These are phyloP conservation scores for Oceanites oceanicus DNA, from an alignment of 2,113 vertebrate genomes.

Conservation along the genomic window DNA sequence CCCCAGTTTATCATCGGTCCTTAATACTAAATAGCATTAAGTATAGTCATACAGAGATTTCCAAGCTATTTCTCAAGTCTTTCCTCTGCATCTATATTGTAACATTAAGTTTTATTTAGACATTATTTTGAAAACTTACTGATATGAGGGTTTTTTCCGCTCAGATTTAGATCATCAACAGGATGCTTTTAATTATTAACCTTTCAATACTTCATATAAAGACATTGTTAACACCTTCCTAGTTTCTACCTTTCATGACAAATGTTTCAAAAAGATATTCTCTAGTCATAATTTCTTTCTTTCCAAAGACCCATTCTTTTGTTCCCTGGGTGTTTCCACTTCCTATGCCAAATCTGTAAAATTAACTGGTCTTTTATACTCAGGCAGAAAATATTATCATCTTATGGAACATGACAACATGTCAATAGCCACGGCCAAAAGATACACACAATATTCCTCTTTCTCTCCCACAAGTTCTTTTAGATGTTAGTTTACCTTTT, in stretches of 20 bases:
- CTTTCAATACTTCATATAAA: not conserved
- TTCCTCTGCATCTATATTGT: not conserved
- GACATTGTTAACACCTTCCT: not conserved
- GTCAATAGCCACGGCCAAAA: not conserved
- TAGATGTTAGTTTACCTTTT: not conserved
- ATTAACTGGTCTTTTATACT: not conserved
- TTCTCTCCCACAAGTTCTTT: not conserved
- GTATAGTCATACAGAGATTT: not conserved
- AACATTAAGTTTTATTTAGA: not conserved
- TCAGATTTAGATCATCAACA: not conserved
- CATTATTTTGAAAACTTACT: not conserved
- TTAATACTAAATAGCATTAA: not conserved
- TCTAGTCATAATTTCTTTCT: not conserved
- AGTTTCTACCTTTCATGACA: not conserved
- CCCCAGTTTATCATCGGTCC: not conserved
- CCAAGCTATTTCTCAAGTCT: not conserved
- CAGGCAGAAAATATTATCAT: not conserved
- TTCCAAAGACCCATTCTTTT: not conserved
- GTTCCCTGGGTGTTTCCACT: not conserved
- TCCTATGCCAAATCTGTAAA: not conserved
- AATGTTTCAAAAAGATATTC: not conserved
- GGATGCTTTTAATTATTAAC: not conserved
- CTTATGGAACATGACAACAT: not conserved
- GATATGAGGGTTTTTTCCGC: not conserved
- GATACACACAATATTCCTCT: not conserved